Conservation (phyloP, 2,797 vertebrate genomes). For the Acanthopagrus latus region DNA sequence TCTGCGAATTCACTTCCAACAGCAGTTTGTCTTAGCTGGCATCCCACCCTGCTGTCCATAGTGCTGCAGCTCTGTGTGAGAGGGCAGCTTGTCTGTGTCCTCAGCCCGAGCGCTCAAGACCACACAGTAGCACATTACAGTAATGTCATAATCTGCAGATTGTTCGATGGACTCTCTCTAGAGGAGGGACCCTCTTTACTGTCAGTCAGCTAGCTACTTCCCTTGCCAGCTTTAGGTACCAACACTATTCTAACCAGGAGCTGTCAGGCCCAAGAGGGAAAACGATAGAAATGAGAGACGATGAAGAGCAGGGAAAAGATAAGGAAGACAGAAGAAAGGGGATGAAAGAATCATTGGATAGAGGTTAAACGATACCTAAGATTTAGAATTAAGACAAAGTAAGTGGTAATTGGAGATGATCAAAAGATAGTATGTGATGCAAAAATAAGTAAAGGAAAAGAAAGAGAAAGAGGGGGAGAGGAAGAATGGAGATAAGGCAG, state of each 20-base stretch:
- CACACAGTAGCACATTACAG: constrained; percentile 47
- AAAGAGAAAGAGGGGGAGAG: not conserved
- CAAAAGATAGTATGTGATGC: constrained; percentile 12
- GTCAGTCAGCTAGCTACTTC: constrained; percentile 44
- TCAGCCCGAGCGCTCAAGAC: constrained; percentile 32
- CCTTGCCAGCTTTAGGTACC: constrained; percentile 41
- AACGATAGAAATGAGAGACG: constrained; percentile 33
- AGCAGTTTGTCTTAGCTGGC: constrained; percentile 50
- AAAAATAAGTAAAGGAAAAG: constrained; percentile 13
- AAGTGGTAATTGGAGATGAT: not conserved
- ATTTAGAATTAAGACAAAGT: constrained; percentile 11
- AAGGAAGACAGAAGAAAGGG: constrained; percentile 18
- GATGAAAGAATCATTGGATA: constrained; percentile 12
- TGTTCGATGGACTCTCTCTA: constrained; percentile 48
- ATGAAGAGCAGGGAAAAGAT: constrained; percentile 38
- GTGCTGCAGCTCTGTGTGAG: constrained; percentile 44
- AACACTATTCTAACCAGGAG: constrained; percentile 55
- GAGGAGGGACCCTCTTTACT: constrained; percentile 39
- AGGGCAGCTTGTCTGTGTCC: constrained; percentile 21
- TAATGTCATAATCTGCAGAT: constrained; percentile 61
- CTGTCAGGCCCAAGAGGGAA: constrained; percentile 40
- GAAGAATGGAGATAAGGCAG: constrained; percentile 36
- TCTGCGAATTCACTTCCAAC: constrained; percentile 58
- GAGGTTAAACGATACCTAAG: constrained; percentile 16
- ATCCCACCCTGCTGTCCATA: constrained; percentile 27